A percentile compares a stretch with the other conserved stretches of the same genome.
Evolutionary conservation across 1,140 invertebrate species (phyloP).

Genomic region (Bathynomus jamesi): DNA sequence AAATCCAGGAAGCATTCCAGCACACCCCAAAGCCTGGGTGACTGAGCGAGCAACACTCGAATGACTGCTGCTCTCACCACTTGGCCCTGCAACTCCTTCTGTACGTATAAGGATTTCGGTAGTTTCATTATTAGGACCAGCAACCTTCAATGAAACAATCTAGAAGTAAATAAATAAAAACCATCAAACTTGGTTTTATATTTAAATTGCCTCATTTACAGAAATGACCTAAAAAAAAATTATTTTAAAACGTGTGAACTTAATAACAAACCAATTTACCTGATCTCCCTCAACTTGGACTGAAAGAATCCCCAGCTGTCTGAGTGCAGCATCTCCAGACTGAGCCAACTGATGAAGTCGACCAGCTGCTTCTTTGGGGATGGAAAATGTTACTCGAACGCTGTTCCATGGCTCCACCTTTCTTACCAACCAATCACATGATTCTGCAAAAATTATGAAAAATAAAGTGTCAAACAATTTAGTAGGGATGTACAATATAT

Average conservation of each 20-base stretch:
- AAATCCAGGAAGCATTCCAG: constrained; percentile 33
- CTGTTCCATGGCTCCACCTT: constrained; percentile 98
- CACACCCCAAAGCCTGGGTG: constrained; percentile 23
- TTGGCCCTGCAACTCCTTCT: constrained; percentile 39
- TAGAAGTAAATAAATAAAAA: constrained; percentile 36
- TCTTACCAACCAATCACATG: constrained; percentile 50
- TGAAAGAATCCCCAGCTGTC: constrained; percentile 84
- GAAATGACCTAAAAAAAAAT: too few species aligned
- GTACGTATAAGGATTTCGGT: constrained; percentile 62
- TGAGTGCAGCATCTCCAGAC: constrained; percentile 74
- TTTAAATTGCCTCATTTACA: too few species aligned
- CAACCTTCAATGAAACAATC: constrained; percentile 78
- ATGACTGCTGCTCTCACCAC: constrained; percentile 31
- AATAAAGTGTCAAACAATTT: constrained; percentile 10
- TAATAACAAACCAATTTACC: too few species aligned
- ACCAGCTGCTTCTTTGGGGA: constrained; percentile 85
- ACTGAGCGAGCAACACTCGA: constrained; percentile 36
- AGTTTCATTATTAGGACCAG: constrained; percentile 58
- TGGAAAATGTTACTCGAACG: constrained; percentile 90
- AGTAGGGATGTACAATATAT: background rate
- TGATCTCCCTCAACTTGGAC: constrained; percentile 94
- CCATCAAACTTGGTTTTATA: background rate
- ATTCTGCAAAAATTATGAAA: constrained; percentile 7
- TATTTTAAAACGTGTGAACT: too few species aligned
- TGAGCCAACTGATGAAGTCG: constrained; percentile 80